Evolutionary conservation across 2,113 vertebrate genomes (phyloP).

Genomic region (Pachycephala philippinensis): DNA sequence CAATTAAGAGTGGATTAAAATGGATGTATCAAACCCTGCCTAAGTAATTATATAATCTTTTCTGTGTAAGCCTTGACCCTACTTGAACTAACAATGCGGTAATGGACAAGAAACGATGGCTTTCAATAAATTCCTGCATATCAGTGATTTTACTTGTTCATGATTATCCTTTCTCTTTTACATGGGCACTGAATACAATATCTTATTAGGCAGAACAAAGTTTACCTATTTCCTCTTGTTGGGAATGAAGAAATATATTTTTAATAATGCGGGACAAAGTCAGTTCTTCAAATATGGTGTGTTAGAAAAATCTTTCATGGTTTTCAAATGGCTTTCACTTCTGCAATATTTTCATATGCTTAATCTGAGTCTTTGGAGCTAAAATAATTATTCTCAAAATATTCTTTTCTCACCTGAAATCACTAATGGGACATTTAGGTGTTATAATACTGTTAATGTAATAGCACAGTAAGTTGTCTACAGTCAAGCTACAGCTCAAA

Average conservation of each 20-base stretch:
- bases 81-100: background rate
- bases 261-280: background rate
- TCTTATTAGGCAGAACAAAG: background rate
- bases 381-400: background rate
- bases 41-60: background rate
- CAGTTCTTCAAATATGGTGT: background rate
- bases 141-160: background rate
- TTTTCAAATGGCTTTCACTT: background rate
- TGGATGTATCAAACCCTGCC: background rate
- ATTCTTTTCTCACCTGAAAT: background rate
- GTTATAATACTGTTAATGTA: background rate
- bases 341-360: background rate
- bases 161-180: background rate
- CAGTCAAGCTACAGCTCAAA: background rate
- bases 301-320: background rate
- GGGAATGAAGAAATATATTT: background rate
- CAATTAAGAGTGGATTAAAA: background rate
- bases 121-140: background rate
- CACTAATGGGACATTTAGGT: background rate
- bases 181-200: background rate
- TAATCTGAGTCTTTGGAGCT: background rate
- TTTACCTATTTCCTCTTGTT: background rate
- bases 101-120: background rate
- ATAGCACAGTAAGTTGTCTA: background rate
- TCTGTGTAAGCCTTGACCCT: background rate